Evolutionary conservation across 2,113 vertebrate species (phyloP), one percentile per base, ranked within the genome.

Genomic region (Onychorhynchus coronatus): DNA sequence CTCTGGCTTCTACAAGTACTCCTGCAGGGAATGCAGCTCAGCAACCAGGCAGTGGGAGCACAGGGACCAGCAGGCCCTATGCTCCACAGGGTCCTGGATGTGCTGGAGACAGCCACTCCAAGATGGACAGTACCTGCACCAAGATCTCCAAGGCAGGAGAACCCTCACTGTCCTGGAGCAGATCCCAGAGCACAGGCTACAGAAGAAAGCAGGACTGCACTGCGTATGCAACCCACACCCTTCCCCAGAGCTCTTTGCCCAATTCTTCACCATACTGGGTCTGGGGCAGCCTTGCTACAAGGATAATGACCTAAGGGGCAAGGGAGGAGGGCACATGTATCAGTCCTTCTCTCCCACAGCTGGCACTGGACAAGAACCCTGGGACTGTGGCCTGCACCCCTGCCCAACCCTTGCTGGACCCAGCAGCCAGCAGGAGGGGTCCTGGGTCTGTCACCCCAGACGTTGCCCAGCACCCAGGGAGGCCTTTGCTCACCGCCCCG

Each of bases 101-200:
- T 18, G 39, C 22, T 8, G 10, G 30, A 44, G 18, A n/a, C 9
- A 33, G 27, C 27, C 25, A 24, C 1, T n/a, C 11, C 4, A 25
- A 56, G 25, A 35, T 14, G 2, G 58, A 56, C 61, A 47, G 67
- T 98, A 99, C 98, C 98, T 99, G 98, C 78, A 98, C 96, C 59
- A 99, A 97, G 91, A 99, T 98, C 94, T 97, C 96, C 39, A 98
- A 98, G 55, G 97, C 97, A 70, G 98, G 98, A 15, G 98, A 97
- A 96, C 98, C 98, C 84, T 98, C 96, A 5, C 98, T 98, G 44
- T 80, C 97, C 97, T 98, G 98, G 81, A 99, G 98, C 80, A 99
- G 98, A 85, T 99, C 98, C 98, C 98, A 98, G 53, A 99, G 91
- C 78, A 99, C 94, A 12, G 98, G 98, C 99, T 99, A 96, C 93